Percentiles rank a stretch among this genome's conserved stretches.
Evolutionary conservation across 2,888 invertebrate species (phyloP).

Genomic region (Macrophya annulata): DNA sequence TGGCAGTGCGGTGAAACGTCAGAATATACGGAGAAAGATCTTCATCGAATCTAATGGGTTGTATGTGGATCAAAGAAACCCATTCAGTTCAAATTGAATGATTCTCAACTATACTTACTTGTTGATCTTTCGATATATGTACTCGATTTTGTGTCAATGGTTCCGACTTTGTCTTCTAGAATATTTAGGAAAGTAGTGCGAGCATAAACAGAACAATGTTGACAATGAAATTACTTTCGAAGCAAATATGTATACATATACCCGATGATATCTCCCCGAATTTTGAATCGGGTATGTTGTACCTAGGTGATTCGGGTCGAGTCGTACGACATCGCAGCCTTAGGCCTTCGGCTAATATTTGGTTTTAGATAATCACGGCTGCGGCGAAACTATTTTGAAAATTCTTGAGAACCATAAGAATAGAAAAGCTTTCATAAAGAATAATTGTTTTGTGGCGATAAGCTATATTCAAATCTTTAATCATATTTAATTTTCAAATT

Average conservation of each 20-base stretch:
- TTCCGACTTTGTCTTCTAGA: neutral
- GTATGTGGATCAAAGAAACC: neutral
- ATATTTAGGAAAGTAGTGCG: neutral
- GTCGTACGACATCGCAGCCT: neutral
- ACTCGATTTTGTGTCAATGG: neutral
- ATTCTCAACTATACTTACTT: neutral
- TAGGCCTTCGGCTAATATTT: neutral
- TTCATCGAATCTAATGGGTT: neutral
- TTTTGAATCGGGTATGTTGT: too few relatives aligned
- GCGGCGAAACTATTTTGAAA: neutral
- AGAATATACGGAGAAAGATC: neutral
- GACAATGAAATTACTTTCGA: neutral
- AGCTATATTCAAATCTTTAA: neutral
- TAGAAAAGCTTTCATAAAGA: neutral
- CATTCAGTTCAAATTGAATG: neutral
- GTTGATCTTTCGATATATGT: neutral
- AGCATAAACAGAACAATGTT: neutral
- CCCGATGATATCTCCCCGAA: too few relatives aligned
- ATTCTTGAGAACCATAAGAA: neutral
- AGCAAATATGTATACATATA: neutral
- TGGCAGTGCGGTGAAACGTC: neutral
- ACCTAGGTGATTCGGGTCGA: neutral
- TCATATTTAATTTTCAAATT: neutral
- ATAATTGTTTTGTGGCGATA: neutral
- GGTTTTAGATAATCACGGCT: neutral